Base-by-base conservation (phyloP, 2,797 vertebrate species). In the Forpus xanthops region DNA sequence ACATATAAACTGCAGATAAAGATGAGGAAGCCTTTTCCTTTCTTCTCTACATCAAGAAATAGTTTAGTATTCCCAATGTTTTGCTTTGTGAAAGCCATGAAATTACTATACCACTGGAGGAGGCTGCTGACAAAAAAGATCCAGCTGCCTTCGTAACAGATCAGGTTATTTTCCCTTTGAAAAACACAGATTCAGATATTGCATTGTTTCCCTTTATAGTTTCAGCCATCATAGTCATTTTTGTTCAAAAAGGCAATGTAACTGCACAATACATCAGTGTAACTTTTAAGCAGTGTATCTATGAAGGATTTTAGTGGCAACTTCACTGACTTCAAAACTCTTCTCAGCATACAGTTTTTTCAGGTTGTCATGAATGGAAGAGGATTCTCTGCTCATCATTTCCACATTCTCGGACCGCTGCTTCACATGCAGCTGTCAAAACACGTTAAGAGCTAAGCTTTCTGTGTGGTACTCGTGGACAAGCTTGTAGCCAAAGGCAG, bases 341-440 rank as follows among this genome's bases (percentile, higher is more conserved):
- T 86, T 89, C 76, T 82, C 27, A 83, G 68, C 42, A 82, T 77
- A 64, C 8, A 80, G 64, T 83, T 89, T 91, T 94, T 94, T 95
- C 87, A 93, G 83, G 80, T 93, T 93, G 87, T 90, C 85, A 85
- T 68, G 73, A 94, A 89, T 81, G 87, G 74, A 77, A 84, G 56
- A 89, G 64, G 80, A 78, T 91, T 86, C 35, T 92, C 41, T 89
- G 15, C 35, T 87, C 72, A 65, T 71, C 44, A 14, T 91, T 93
- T 74, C 68, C 45, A 56, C 45, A 53, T 71, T 33, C 56, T 24
- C 53, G 27, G 68, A 73, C 49, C 47, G 45, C 33, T 75, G 25
- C 18, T 89, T 76, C 52, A 33, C 35, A 83, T 19, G 44, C 62
- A 44, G 30, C 41, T 85, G 75, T 83, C 49, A 85, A 87, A 92